Conservation (phyloP, 2,888 invertebrate species). For the Argynnis bischoffii region DNA sequence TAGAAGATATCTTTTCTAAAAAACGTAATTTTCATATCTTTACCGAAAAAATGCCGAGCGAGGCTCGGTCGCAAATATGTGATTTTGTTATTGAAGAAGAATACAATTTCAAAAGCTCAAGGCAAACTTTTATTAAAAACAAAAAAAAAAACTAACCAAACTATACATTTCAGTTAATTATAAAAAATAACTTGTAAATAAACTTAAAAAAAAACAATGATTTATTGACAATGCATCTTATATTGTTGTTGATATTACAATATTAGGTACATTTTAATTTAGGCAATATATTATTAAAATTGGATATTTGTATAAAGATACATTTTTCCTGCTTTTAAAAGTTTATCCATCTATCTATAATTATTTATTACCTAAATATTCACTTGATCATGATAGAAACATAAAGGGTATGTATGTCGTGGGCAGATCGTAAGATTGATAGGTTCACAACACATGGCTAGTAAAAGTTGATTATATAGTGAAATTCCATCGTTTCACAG, state of each 20-base stretch:
- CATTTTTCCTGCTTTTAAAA: neutral
- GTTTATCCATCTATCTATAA: constrained; percentile 15
- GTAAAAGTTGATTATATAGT: too few species aligned
- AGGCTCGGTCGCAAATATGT: neutral
- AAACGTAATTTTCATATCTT: too few species aligned
- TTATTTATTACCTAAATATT: constrained; percentile 23
- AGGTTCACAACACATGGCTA: too few species aligned
- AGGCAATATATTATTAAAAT: constrained; percentile 14
- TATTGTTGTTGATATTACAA: constrained; percentile 9
- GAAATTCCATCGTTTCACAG: too few species aligned
- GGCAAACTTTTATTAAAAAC: constrained; percentile 48
- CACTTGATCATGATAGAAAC: neutral
- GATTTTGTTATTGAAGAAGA: constrained; percentile 22
- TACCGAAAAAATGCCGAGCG: too few species aligned
- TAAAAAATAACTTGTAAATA: constrained; percentile 70
- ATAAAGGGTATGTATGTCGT: neutral
- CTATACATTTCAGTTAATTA: constrained; percentile 70
- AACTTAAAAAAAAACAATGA: constrained; percentile 69
- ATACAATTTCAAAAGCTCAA: constrained; percentile 38
- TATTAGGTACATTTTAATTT: constrained; percentile 7
- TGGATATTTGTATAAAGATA: constrained; percentile 1
- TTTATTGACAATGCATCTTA: constrained; percentile 41
- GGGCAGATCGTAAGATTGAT: neutral
- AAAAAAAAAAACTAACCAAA: constrained; percentile 53
- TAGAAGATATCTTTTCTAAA: too few species aligned